A percentile compares a stretch with the other conserved stretches of the same genome.
phyloP scores from a whole-genome alignment of 2,888 invertebrate species.

The Drosophila limbata region DNA sequence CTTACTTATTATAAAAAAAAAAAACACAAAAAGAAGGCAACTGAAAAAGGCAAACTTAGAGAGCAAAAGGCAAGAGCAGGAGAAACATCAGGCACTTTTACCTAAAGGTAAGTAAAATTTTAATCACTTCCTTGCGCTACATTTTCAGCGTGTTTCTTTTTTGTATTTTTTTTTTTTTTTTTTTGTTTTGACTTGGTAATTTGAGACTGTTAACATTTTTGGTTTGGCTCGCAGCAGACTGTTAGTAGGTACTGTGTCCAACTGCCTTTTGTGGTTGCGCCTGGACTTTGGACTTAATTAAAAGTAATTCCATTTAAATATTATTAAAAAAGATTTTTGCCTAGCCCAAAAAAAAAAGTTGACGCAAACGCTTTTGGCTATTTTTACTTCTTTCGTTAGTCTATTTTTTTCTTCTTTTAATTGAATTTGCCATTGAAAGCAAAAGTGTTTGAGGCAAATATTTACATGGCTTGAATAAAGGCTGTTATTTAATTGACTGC shows the following conservation, averaged over 20 bases:
- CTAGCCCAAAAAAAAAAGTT: conserved; percentile 35
- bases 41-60: conserved; percentile 35
- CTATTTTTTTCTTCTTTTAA: conserved; percentile 38
- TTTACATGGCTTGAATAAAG: conserved; percentile 43
- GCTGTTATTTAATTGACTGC: conserved; percentile 48
- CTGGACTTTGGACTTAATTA: conserved; percentile 70
- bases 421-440: conserved; percentile 52
- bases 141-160: conserved; percentile 30
- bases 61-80: conserved; percentile 17
- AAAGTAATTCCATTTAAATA: conserved; percentile 77
- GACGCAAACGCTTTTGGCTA: conserved; percentile 26
- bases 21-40: conserved; percentile 11
- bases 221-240: conserved; percentile 44
- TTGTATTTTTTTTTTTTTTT: conserved; percentile 18
- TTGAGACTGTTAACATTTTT: conserved; percentile 74
- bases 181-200: conserved; percentile 59
- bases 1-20: conserved; percentile 64
- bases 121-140: conserved; percentile 72
- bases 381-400: conserved; percentile 37
- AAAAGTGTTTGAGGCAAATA: conserved; percentile 64
- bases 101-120: conserved; percentile 64
- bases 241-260: neutral
- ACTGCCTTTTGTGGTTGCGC: conserved; percentile 62
- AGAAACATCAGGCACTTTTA: conserved; percentile 23
- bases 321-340: conserved; percentile 61